Base-by-base conservation (phyloP, 2,888 invertebrate genomes). In the Corythucha ciliata region DNA sequence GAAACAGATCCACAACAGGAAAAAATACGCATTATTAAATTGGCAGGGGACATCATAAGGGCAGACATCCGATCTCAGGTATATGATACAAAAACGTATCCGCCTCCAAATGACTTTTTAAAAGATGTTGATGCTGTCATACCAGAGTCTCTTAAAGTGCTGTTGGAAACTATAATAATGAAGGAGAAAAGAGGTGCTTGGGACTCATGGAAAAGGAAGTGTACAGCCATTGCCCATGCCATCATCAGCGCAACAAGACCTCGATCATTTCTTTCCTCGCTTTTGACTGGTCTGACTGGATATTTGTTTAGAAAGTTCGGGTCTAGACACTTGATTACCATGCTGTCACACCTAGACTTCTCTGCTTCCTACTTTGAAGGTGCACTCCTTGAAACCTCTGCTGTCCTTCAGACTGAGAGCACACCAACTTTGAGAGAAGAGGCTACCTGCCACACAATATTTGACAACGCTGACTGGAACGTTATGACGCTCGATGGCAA, bases 41-140 rank as follows among this genome's bases (percentile, higher is more conserved):
- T 8, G 29, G 47, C 47, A 4, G 47, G 29, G 14, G 36, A 36
- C 21, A 47, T 47, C 18, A 47, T 47, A 22, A 14, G 12, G 34
- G 8, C 58, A 22, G 59, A 60, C 26, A 60, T 59, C 40, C 33
- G 57, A 3, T 44, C 54, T 18, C 41, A 36, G 39, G 52, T 53
- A 4, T 59, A 56, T 18, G 45, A 58, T 20, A 36, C 36, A 20
- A 54, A 4, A 41, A n/a, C 33, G 32, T 33, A 40, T 36, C 40
- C 27, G 24, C 45, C 37, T 22, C 22, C 42, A 21, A 37, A 25
- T 16, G 4, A 26, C 32, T 53, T 53, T 36, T 24, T 53, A 39
- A 16, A 27, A 21, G 44, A 53, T 26, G 48, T 26, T n/a, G 36
- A n/a, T 18, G 16, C 27, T 4, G 48, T 50, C n/a, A 49, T 44